Conservation (phyloP, 2,888 invertebrate genomes). For the Xanthia togata region DNA sequence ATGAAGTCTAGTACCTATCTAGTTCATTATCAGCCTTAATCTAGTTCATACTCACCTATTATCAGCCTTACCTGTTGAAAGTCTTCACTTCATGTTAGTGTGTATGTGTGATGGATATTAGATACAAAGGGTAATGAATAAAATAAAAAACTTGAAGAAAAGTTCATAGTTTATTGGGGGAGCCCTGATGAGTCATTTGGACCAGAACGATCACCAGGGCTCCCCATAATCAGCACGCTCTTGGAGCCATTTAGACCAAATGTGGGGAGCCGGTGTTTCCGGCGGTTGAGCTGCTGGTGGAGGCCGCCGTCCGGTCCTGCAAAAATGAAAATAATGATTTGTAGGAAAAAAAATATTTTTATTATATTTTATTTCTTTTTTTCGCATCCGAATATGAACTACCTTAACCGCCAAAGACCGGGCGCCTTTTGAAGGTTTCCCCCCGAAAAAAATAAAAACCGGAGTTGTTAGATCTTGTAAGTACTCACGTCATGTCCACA, state of each 20-base stretch:
- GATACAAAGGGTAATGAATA: background rate
- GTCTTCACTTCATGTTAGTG: too few relatives aligned
- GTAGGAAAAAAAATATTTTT: background rate
- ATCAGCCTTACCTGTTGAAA: too few relatives aligned
- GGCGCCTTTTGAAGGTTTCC: too few relatives aligned
- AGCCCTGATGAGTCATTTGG: constrained; percentile 10
- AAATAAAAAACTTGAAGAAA: constrained; percentile 5
- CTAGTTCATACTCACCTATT: background rate
- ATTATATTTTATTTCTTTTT: too few relatives aligned
- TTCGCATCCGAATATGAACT: background rate
- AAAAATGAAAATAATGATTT: background rate
- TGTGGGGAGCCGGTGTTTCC: background rate
- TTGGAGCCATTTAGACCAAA: background rate
- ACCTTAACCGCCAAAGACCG: too few relatives aligned
- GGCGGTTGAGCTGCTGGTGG: background rate
- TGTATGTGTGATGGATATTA: too few relatives aligned
- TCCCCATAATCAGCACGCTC: background rate
- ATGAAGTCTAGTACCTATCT: background rate
- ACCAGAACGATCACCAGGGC: constrained; percentile 12
- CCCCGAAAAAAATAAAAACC: too few relatives aligned
- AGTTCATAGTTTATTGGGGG: constrained; percentile 28
- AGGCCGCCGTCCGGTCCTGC: background rate
- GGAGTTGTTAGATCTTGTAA: too few relatives aligned
- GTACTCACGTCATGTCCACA: too few relatives aligned
- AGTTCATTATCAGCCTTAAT: background rate